Evolutionary conservation across 2,797 vertebrate genomes (phyloP), one percentile per base, ranked within the genome.

Genomic region (Hemibagrus guttatus): DNA sequence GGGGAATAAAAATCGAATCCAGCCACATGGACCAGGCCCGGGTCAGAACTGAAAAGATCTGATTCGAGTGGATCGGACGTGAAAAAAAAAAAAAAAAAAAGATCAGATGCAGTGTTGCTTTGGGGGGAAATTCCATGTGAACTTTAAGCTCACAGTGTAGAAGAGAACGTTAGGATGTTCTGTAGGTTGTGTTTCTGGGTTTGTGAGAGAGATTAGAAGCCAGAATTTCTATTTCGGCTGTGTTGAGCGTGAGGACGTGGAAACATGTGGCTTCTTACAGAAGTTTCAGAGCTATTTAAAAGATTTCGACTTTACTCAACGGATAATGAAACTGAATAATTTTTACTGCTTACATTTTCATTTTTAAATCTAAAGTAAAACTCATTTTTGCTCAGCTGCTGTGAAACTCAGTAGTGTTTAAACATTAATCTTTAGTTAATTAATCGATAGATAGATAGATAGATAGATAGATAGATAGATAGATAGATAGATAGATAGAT

Each of bases 381-480:
- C 31, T 35, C 16, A 31, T 4, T 14, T 26, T 2, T 13, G 26
- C 13, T 6, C 11, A 39, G 17, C 17, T 69, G 31, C 28, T 35
- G 14, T 17, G 31, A 68, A 0, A 35, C 35, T 68, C 5, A 17
- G 28, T 35, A 17, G 7, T 9, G 31, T 19, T 31, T 35, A 16
- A 39, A 71, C 2, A 39, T 19, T 28, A n/a, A 23, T 28, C 12
- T n/a, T 3, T 46, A 46, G 5, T 46, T n/a, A 46, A 63, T 13
- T 46, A 46, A 46, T 19, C 42, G 31, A 71, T 21, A 71, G 17
- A 69, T 39, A 71, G 68, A 71, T 42, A 71, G 31, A 39, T 21
- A 71, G 68, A 39, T 42, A 71, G 31, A 71, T 42, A 71, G 68
- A 71, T 39, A 71, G 68, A 71, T 39, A 71, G 68, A 71, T 31